Evolutionary conservation across 2,113 vertebrate genomes (phyloP).

Genomic region (Sapajus apella): DNA sequence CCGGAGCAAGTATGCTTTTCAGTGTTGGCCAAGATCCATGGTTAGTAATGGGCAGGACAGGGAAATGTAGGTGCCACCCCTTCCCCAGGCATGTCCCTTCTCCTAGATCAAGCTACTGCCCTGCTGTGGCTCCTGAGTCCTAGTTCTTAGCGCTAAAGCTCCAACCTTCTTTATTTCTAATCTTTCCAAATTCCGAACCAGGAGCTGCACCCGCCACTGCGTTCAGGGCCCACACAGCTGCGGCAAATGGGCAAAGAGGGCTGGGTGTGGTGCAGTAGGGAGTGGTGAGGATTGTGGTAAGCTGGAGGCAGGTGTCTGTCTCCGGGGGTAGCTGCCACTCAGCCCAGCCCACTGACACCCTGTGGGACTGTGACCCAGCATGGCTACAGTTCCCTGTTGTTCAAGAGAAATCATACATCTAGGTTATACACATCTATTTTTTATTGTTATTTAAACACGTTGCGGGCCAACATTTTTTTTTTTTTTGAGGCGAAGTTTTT

Average conservation of each 20-base stretch:
- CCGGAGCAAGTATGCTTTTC: background rate
- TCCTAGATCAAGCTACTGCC: background rate
- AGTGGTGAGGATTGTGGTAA: background rate
- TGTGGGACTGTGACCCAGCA: background rate
- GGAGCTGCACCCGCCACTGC: background rate
- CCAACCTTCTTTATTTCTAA: background rate
- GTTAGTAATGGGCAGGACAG: background rate
- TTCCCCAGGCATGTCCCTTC: background rate
- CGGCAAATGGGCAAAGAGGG: background rate
- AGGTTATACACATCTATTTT: background rate
- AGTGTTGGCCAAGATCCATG: background rate
- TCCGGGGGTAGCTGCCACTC: background rate
- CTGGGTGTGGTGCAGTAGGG: accelerated
- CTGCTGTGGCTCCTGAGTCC: background rate
- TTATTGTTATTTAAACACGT: background rate
- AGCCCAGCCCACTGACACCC: background rate
- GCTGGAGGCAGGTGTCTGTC: accelerated
- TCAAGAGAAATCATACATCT: no score
- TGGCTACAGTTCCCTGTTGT: background rate
- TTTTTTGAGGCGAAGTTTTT: no score
- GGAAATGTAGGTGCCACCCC: background rate
- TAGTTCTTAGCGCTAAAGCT: background rate
- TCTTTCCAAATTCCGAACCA: background rate
- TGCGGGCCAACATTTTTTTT: background rate
- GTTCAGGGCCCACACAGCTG: no score